phyloP scores from a whole-genome alignment of 1,140 invertebrate species.

The Sipha flava region DNA sequence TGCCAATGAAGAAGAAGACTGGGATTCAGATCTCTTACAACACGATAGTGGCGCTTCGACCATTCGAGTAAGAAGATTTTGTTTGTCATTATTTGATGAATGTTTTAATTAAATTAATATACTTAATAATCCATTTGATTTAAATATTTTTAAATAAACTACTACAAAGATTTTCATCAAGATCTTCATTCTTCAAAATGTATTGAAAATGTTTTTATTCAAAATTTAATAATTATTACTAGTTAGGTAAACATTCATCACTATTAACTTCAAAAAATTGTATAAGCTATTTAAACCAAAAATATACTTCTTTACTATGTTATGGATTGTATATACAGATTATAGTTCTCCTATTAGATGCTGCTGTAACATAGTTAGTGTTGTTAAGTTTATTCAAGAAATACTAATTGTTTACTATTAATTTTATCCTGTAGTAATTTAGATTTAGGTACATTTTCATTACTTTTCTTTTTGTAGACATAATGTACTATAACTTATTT shows the following conservation, averaged over 20 bases:
- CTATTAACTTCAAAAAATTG: no score
- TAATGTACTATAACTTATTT: background rate
- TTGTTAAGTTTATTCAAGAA: background rate
- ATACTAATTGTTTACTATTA: background rate
- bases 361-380: background rate
- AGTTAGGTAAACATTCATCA: no score
- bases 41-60: background rate
- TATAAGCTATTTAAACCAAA: background rate
- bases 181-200: no score
- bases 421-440: background rate
- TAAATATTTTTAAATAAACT: background rate
- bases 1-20: slow-evolving; percentile 36
- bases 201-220: no score
- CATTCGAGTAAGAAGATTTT: background rate
- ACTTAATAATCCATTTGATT: no score
- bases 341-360: background rate
- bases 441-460: background rate
- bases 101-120: no score
- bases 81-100: background rate
- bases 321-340: background rate
- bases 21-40: slow-evolving; percentile 34
- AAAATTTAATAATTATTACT: no score
- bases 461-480: background rate
- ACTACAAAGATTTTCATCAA: background rate
- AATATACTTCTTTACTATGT: background rate